phyloP scores from a whole-genome alignment of 2,113 vertebrate genomes.

The Peromyscus maniculatus region DNA sequence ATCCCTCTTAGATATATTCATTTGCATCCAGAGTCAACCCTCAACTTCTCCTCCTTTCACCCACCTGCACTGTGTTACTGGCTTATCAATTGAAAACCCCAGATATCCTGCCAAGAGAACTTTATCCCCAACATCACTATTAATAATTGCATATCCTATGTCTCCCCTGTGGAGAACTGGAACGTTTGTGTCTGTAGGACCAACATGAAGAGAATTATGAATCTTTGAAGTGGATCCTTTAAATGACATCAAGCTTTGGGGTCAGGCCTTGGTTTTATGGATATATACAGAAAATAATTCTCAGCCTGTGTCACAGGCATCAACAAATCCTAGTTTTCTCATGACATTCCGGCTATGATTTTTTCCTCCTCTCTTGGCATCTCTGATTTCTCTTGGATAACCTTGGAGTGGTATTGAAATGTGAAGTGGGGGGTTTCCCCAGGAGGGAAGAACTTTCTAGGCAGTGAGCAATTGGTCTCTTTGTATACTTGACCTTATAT shows the following conservation, averaged over 20 bases:
- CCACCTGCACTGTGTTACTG: neutral
- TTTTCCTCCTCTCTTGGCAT: neutral
- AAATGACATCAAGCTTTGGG: neutral
- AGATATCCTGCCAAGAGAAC: neutral
- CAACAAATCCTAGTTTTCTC: neutral
- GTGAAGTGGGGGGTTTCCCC: neutral
- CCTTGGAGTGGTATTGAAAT: neutral
- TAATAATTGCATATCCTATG: neutral
- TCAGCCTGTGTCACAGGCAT: neutral
- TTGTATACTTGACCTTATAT: neutral
- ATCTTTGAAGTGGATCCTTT: neutral
- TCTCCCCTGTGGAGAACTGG: neutral
- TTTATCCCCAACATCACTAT: neutral
- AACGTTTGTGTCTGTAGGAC: neutral
- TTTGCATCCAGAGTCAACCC: neutral
- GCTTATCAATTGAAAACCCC: neutral
- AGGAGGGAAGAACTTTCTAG: neutral
- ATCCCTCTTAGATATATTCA: neutral
- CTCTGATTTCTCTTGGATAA: neutral
- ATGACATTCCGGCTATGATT: neutral
- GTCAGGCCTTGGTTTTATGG: neutral
- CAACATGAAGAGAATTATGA: neutral
- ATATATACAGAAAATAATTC: too few species aligned
- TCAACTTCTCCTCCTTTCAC: constrained; percentile 34
- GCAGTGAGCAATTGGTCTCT: neutral